A percentile compares a stretch with the other conserved stretches of the same genome.
phyloP scores from a whole-genome alignment of 2,888 invertebrate genomes.

The Drosophila mulleri region DNA sequence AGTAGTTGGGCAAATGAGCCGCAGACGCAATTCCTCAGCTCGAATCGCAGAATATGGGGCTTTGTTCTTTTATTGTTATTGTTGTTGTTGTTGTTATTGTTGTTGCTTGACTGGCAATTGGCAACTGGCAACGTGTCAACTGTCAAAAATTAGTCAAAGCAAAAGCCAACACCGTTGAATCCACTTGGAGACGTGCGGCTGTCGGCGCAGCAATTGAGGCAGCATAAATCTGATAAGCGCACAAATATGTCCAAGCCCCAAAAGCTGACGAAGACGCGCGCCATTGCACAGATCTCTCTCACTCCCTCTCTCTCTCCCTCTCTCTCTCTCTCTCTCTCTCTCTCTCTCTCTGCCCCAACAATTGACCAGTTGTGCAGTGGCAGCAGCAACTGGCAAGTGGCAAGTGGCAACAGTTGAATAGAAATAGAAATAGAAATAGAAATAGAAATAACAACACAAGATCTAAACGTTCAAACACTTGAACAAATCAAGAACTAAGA shows the following conservation, averaged over 20 bases:
- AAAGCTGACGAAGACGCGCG: constrained; percentile 41
- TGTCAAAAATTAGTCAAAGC: constrained; percentile 79
- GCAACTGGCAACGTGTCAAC: constrained; percentile 76
- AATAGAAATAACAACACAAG: constrained; percentile 30
- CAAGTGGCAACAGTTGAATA: constrained; percentile 59
- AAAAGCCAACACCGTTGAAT: constrained; percentile 33
- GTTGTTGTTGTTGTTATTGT: constrained; percentile 2
- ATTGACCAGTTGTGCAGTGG: constrained; percentile 27
- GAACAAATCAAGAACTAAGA: constrained; percentile 48
- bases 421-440: constrained; percentile 24
- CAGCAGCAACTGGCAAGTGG: constrained; percentile 38
- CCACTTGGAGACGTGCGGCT: constrained; percentile 50
- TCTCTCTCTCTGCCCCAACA: constrained; percentile 3
- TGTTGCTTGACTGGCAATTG: constrained; percentile 16
- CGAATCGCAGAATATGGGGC: constrained; percentile 49
- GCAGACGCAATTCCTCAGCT: constrained; percentile 24
- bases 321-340: not conserved
- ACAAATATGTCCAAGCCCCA: constrained; percentile 64
- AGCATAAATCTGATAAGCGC: constrained; percentile 77
- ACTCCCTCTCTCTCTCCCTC: too few relatives aligned
- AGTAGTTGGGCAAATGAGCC: constrained; percentile 66
- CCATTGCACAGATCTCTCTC: constrained; percentile 26
- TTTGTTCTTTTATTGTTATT: constrained; percentile 36
- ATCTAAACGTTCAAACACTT: constrained; percentile 53
- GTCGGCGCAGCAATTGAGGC: constrained; percentile 66